Conservation (phyloP, 2,113 vertebrate genomes). For the Condylura cristata region DNA sequence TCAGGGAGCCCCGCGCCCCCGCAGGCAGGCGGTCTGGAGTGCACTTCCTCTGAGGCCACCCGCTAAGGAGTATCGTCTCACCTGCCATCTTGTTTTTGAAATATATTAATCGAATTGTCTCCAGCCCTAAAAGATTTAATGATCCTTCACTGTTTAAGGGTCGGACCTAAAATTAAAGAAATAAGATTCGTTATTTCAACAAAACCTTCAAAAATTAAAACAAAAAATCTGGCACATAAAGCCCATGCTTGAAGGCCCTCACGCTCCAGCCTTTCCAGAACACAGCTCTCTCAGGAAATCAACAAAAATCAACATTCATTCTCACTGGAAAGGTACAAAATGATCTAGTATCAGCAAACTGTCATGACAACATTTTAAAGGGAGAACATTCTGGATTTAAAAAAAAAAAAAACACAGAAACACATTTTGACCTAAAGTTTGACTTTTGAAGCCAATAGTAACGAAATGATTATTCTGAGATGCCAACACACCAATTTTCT, state of each 20-base stretch:
- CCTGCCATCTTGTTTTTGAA: constrained; percentile 99
- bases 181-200: constrained; percentile 57
- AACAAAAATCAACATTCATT: constrained; percentile 29
- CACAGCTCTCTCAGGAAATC: not conserved
- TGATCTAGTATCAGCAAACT: constrained; percentile 27
- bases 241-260: not conserved
- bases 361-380: constrained; percentile 38
- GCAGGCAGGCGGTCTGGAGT: not conserved
- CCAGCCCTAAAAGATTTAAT: constrained; percentile 95
- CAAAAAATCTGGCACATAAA: constrained; percentile 12
- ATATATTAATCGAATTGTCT: constrained; percentile 97
- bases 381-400: not conserved
- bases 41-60: constrained; percentile 20
- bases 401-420: not conserved
- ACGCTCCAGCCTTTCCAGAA: constrained; percentile 33
- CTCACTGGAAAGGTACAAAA: not conserved
- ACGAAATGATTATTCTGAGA: not conserved
- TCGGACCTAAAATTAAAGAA: constrained; percentile 90
- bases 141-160: constrained; percentile 97
- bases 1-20: no score
- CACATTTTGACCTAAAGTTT: constrained; percentile 43
- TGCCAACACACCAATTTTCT: not conserved
- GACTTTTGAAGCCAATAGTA: constrained; percentile 18
- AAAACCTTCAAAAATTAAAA: constrained; percentile 52
- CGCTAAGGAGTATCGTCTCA: constrained; percentile 82